A percentile compares a stretch with the other conserved stretches of the same genome.
phyloP scores from a whole-genome alignment of 2,888 invertebrate genomes.

The Dryocosmus kuriphilus region DNA sequence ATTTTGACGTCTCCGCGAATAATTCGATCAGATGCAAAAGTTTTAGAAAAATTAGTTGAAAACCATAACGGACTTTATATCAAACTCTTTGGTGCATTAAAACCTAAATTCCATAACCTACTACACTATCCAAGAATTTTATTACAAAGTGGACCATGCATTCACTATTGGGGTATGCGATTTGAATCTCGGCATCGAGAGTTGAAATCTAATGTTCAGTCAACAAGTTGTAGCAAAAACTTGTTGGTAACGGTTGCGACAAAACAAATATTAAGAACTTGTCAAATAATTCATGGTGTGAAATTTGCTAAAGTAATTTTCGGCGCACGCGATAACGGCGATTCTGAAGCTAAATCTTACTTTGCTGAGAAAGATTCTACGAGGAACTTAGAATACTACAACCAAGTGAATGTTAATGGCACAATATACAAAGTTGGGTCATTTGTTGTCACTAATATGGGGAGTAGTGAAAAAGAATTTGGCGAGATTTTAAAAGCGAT shows the following conservation, averaged over 20 bases:
- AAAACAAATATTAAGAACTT: slow-evolving; percentile 41
- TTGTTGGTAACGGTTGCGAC: slow-evolving; percentile 35
- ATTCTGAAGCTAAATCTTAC: not conserved
- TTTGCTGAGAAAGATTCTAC: no score
- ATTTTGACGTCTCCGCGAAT: slow-evolving; percentile 48
- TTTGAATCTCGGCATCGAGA: slow-evolving; percentile 45
- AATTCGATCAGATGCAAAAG: slow-evolving; percentile 34
- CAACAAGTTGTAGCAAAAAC: slow-evolving; percentile 30
- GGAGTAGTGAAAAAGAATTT: no score
- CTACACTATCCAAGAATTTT: slow-evolving; percentile 41
- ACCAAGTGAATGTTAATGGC: no score
- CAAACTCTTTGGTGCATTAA: slow-evolving; percentile 34
- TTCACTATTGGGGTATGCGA: no score
- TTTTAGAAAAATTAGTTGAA: slow-evolving; percentile 30
- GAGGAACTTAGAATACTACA: no score
- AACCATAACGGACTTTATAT: no score
- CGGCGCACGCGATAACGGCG: not conserved
- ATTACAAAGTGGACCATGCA: slow-evolving; percentile 43
- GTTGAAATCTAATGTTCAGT: slow-evolving; percentile 33
- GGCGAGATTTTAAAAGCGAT: no score
- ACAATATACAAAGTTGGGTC: no score
- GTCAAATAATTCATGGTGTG: slow-evolving; percentile 27
- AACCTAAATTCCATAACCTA: slow-evolving; percentile 45
- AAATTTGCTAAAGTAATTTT: slow-evolving; percentile 2
- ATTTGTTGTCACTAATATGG: no score